Conservation (phyloP, 2,888 invertebrate species). For the Heliconius charithonia region DNA sequence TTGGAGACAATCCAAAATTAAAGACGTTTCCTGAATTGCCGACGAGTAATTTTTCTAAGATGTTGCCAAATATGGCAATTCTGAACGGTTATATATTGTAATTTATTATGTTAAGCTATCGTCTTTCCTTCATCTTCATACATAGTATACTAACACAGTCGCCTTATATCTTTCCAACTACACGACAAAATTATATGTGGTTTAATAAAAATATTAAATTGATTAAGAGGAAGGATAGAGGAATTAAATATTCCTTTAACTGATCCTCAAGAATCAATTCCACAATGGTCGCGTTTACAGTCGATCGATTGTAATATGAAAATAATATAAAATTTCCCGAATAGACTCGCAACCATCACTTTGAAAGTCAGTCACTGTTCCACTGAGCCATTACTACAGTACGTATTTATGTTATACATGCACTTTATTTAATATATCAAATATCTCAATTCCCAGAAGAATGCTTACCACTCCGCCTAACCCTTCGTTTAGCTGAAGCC, state of each 20-base stretch:
- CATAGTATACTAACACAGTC: too few relatives aligned
- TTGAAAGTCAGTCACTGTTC: too few relatives aligned
- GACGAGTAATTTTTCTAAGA: slow-evolving; percentile 1
- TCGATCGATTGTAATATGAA: too few relatives aligned
- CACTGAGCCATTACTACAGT: too few relatives aligned
- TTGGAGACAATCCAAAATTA: slow-evolving; percentile 18
- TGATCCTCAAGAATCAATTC: too few relatives aligned
- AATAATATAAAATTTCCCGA: too few relatives aligned
- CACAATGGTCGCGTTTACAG: background rate
- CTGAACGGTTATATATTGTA: slow-evolving; percentile 10
- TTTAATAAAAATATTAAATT: too few relatives aligned
- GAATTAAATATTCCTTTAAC: too few relatives aligned
- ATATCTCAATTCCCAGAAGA: background rate
- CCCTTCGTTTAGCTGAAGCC: slow-evolving; percentile 22
- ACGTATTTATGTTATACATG: background rate
- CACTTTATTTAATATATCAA: background rate
- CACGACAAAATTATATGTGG: too few relatives aligned
- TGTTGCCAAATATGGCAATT: slow-evolving; percentile 24
- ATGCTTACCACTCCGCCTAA: background rate
- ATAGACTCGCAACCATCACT: too few relatives aligned
- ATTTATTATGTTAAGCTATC: background rate
- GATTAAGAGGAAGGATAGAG: too few relatives aligned
- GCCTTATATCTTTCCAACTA: too few relatives aligned
- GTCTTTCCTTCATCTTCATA: background rate
- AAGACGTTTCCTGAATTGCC: slow-evolving; percentile 20